Conservation (phyloP, 2,113 vertebrate genomes). For the Regulus satrapa region DNA sequence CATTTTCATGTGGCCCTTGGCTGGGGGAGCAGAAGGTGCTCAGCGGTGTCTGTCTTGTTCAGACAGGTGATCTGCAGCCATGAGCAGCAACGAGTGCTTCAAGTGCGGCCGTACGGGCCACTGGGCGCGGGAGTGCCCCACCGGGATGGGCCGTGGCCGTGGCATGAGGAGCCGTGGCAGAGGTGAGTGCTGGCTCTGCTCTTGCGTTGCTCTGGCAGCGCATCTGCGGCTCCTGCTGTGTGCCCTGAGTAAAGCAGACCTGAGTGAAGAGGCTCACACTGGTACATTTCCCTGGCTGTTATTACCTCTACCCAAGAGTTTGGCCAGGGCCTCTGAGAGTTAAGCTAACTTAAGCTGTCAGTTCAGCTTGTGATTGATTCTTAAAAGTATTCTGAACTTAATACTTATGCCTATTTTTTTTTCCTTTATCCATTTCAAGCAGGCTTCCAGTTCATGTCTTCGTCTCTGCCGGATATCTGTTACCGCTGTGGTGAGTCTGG, state of each 20-base stretch:
- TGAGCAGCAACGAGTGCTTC: constrained; percentile 96
- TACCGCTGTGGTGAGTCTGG: constrained; percentile 97
- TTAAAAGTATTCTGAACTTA: background rate
- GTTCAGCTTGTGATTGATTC: background rate
- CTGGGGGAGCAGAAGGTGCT: background rate
- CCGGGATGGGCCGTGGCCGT: constrained; percentile 85
- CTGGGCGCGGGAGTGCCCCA: constrained; percentile 95
- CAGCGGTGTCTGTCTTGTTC: background rate
- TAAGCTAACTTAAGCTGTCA: background rate
- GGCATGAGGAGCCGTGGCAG: constrained; percentile 87
- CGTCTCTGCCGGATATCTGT: constrained; percentile 84
- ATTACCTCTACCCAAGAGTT: background rate
- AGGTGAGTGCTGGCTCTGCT: constrained; percentile 55
- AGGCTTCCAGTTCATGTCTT: constrained; percentile 84
- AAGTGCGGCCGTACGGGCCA: constrained; percentile 95
- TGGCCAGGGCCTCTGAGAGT: background rate
- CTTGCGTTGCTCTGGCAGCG: background rate
- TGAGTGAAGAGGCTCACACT: rapidly evolving
- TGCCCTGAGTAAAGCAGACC: background rate
- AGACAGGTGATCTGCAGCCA: constrained; percentile 77
- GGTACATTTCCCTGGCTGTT: no score
- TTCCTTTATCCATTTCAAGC: background rate
- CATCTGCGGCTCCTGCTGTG: background rate
- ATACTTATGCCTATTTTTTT: background rate
- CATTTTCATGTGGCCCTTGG: background rate